Conservation (phyloP, 2,113 vertebrate genomes). For the Vanacampus margaritifer region DNA sequence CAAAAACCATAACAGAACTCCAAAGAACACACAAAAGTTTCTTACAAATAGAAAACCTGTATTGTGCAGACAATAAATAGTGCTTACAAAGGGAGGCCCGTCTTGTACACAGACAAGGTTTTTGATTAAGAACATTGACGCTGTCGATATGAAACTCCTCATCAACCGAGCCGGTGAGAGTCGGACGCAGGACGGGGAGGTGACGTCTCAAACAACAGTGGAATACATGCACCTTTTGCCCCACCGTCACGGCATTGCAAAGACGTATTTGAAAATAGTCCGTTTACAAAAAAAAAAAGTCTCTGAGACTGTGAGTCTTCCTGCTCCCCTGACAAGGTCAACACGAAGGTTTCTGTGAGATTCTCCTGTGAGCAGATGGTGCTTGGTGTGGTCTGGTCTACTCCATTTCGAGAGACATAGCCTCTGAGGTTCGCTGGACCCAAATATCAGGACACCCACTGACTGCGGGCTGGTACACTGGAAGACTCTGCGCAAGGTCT, state of each 20-base stretch:
- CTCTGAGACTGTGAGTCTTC: slow-evolving; percentile 22
- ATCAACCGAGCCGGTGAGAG: slow-evolving; percentile 57
- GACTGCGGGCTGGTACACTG: slow-evolving; percentile 50
- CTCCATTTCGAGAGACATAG: slow-evolving; percentile 72
- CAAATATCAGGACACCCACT: slow-evolving; percentile 68
- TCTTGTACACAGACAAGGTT: slow-evolving; percentile 76
- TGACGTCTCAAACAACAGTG: slow-evolving; percentile 70
- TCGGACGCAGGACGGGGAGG: slow-evolving; percentile 55
- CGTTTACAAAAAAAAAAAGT: slow-evolving; percentile 51
- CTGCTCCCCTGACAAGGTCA: slow-evolving; percentile 42
- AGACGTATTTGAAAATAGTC: slow-evolving; percentile 68
- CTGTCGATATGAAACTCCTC: slow-evolving; percentile 71
- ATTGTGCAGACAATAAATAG: slow-evolving; percentile 92
- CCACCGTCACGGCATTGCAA: slow-evolving; percentile 46
- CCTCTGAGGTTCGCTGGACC: slow-evolving; percentile 71
- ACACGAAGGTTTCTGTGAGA: slow-evolving; percentile 37
- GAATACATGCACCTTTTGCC: slow-evolving; percentile 75
- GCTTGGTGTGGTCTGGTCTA: slow-evolving; percentile 45
- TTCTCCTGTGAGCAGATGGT: slow-evolving; percentile 51
- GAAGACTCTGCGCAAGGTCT: slow-evolving; percentile 69
- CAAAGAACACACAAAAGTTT: slow-evolving; percentile 49
- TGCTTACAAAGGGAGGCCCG: slow-evolving; percentile 82
- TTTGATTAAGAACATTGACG: slow-evolving; percentile 65
- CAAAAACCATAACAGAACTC: slow-evolving; percentile 67
- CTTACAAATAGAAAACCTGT: slow-evolving; percentile 85